Evolutionary conservation across 1,140 invertebrate genomes (phyloP), one percentile per base, ranked within the genome.

Genomic region (Leptopilina boulardi): DNA sequence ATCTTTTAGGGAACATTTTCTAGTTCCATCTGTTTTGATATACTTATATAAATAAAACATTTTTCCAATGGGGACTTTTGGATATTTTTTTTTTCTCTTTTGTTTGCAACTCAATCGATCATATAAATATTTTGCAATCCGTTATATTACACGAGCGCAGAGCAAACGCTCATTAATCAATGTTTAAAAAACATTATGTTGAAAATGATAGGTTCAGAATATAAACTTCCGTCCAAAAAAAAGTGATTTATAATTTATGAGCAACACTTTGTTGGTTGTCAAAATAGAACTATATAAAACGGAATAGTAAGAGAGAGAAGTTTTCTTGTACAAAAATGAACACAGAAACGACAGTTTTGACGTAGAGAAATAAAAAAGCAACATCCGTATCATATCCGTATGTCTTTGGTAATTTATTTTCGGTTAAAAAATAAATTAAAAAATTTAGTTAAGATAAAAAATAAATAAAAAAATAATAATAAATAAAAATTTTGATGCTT

Each of bases 91-190:
- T 38, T 38, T 38, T 3, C 9, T 19, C 13, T 59, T 26, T 18
- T 3, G 4, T 51, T 51, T 51, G 3, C 18, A 8, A n/a, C 47
- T 1, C 47, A 8, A 51, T 51, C 47, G 47, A 51, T 51, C 47
- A 51, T 47, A n/a, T 18, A 18, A 6, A 18, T 51, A 51, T 51
- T n/a, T 51, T 51, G n/a, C 47, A 51, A 51, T 51, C 3, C 47
- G 47, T 51, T n/a, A n/a, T n/a, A n/a, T 38, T 38, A 38, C 34
- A n/a, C n/a, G n/a, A n/a, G n/a, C 6, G 18, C 47, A 51, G 47
- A 51, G 44, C n/a, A n/a, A 51, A 51, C 47, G 15, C 6, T 51
- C 47, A 51, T 51, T 51, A 51, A 51, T 51, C 47, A 51, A n/a
- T 6, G 47, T n/a, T 18, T 51, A 18, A 51, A 47, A 51, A 51